phyloP scores from a whole-genome alignment of 2,888 invertebrate genomes.

The Blomia tropicalis region DNA sequence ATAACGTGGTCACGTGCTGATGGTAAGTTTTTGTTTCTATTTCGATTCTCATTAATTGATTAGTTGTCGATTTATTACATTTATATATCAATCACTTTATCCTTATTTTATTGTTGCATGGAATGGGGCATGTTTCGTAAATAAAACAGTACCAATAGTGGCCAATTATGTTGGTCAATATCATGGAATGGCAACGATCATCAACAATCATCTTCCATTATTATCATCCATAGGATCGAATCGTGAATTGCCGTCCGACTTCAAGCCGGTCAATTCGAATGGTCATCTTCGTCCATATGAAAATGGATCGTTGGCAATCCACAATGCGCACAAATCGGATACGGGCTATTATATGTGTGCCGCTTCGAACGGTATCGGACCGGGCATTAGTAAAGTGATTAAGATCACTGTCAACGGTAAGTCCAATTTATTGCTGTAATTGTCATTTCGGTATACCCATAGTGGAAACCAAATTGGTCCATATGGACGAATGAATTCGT shows the following conservation, averaged over 20 bases:
- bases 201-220: not conserved
- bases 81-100: too few relatives aligned
- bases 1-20: conserved; percentile 29
- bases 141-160: too few relatives aligned
- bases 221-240: conserved; percentile 13
- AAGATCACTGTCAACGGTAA: conserved; percentile 31
- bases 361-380: conserved; percentile 30
- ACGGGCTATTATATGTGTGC: conserved; percentile 30
- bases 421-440: conserved; percentile 19
- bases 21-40: conserved; percentile 9
- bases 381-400: conserved; percentile 31
- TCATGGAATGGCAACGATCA: too few relatives aligned
- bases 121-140: not conserved
- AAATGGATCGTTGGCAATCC: conserved; percentile 31
- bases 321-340: conserved; percentile 30
- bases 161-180: too few relatives aligned
- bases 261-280: conserved; percentile 30
- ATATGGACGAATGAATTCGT: not conserved
- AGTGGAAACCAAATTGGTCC: not conserved
- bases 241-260: conserved; percentile 27
- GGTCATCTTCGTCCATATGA: conserved; percentile 31
- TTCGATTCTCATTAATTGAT: too few relatives aligned
- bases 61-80: too few relatives aligned
- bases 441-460: too few relatives aligned
- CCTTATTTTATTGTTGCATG: too few relatives aligned